Evolutionary conservation across 1,140 invertebrate genomes (phyloP), one percentile per base, ranked within the genome.

Genomic region (Geopemphigus sp.): DNA sequence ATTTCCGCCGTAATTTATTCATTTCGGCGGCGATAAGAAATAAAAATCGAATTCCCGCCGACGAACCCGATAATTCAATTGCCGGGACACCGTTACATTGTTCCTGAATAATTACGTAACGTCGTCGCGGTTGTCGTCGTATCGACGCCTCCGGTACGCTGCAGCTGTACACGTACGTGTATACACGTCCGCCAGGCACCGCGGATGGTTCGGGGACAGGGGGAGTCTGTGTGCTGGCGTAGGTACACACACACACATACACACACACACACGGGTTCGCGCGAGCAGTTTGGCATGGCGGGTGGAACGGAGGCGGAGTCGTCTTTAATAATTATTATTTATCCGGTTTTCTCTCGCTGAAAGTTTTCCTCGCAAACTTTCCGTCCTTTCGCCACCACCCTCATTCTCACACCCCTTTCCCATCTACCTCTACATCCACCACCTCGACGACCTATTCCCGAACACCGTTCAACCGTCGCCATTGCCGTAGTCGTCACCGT

Each of bases 311-410:
- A 12, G n/a, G 22, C n/a, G 57, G 74, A 47, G 63, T 63, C 57
- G 56, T 76, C 53, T 19, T 50, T 76, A 76, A 76, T 76, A 78
- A 78, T 78, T 78, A 78, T 78, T 78, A 78, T 78, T 78, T 78
- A 78, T 78, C 74, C 74, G 39, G 57, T 78, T 76, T 78, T 78
- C 74, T 78, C 74, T n/a, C 4, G 74, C 22, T 11, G 15, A 78
- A 78, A 78, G 74, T 78, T 78, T 78, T 78, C 74, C 56, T 45
- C 29, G 39, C 3, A 78, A 50, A 78, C 56, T 59, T 78, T 59
- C 32, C 54, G n/a, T 39, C 32, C 32, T n/a, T n/a, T n/a, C n/a
- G n/a, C 29, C 72, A 29, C 59, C 54, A 3, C n/a, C n/a, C n/a
- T n/a, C n/a, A n/a, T n/a, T n/a, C n/a, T n/a, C n/a, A n/a, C n/a